Evolutionary conservation across 1,140 invertebrate genomes (phyloP), one percentile per base, ranked within the genome.

Genomic region (Tetraneura akinire): DNA sequence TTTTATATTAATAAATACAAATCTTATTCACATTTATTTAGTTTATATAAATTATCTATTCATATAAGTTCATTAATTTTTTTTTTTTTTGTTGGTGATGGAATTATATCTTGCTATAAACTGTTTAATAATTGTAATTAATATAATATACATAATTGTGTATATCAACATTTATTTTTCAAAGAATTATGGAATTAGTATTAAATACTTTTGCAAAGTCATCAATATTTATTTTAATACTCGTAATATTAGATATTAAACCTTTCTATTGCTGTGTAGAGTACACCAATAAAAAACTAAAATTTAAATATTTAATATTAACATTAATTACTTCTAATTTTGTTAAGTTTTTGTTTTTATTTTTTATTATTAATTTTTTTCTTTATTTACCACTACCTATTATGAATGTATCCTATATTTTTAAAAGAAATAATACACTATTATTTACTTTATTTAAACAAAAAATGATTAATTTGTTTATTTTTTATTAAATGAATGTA

Each of bases 321-420:
- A 18, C 47, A 29, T 51, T 29, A 3, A 29, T 26, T 71, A n/a
- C n/a, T n/a, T n/a, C n/a, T n/a, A n/a, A n/a, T n/a, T 71, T 71
- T 18, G 68, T 71, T 71, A 71, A 71, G 68, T 71, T 71, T 71
- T 71, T 71, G 68, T 71, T 70, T 70, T 70, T 16, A 23, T 66
- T 68, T 49, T 10, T 51, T n/a, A n/a, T n/a, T n/a, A n/a, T n/a
- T n/a, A n/a, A n/a, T n/a, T n/a, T n/a, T n/a, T n/a, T 51, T 49
- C 49, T 71, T 23, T 68, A 21, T 68, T 68, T 23, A 47, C 47
- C 14, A 23, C 32, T 47, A 23, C 32, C 23, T 23, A 47, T 47
- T 23, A n/a, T n/a, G 2, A 68, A 68, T 45, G 37, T 68, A 8
- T 68, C 64, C 64, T 68, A 68, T 53, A 21, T 1, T 64, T 68